Conservation (phyloP, 2,888 invertebrate genomes). For the Andrena camellia region DNA sequence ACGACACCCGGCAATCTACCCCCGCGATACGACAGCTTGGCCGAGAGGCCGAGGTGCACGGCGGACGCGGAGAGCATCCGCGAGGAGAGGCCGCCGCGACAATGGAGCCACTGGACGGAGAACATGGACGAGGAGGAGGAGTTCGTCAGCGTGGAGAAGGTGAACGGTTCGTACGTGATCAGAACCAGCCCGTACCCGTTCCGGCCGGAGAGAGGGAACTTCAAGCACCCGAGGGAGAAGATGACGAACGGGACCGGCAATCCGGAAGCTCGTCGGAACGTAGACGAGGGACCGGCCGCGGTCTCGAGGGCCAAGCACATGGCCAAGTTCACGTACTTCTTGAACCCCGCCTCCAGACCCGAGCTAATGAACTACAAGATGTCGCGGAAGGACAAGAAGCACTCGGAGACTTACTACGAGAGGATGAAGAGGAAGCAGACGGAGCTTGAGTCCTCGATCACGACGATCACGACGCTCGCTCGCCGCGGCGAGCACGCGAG, state of each 20-base stretch:
- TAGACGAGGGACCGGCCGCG: neutral
- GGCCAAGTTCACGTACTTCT: slow-evolving; percentile 79
- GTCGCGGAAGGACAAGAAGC: slow-evolving; percentile 83
- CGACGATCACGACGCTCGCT: slow-evolving; percentile 58
- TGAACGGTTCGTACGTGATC: slow-evolving; percentile 78
- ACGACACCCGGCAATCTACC: slow-evolving; percentile 54
- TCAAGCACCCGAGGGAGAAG: slow-evolving; percentile 18
- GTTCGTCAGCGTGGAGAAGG: slow-evolving; percentile 80
- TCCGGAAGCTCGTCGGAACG: neutral
- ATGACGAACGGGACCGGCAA: neutral
- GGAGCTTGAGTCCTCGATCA: slow-evolving; percentile 64
- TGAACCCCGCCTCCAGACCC: slow-evolving; percentile 73
- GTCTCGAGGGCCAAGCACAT: slow-evolving; percentile 48
- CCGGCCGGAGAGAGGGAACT: slow-evolving; percentile 77
- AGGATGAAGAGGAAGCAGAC: slow-evolving; percentile 73
- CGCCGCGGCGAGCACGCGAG: neutral
- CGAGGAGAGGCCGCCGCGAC: slow-evolving; percentile 28
- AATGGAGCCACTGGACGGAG: slow-evolving; percentile 27
- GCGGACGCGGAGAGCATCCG: slow-evolving; percentile 10
- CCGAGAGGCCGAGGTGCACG: neutral
- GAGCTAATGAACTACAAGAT: slow-evolving; percentile 78
- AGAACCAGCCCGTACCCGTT: slow-evolving; percentile 81
- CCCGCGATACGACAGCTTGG: slow-evolving; percentile 41
- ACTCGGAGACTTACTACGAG: slow-evolving; percentile 83
- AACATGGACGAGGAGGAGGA: slow-evolving; percentile 74